A percentile compares a stretch with the other conserved stretches of the same genome.
These are phyloP conservation scores for Martes flavigula DNA, from an alignment of 2,797 vertebrate species.

Conservation along the genomic window DNA sequence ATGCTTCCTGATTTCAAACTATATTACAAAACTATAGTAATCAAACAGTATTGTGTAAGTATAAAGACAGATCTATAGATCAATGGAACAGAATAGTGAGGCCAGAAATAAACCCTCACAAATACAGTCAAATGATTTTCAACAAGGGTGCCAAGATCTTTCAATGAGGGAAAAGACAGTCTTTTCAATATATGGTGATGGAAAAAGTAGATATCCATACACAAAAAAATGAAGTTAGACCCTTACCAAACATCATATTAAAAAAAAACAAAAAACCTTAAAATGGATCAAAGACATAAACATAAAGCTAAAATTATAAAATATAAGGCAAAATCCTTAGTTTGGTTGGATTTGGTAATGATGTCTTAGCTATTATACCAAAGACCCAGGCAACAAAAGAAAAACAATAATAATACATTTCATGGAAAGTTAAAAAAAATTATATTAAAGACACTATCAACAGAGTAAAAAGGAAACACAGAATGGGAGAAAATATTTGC, in stretches of 20 bases:
- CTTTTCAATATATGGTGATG: background rate
- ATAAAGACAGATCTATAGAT: background rate
- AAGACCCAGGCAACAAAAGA: background rate
- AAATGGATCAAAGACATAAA: background rate
- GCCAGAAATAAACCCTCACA: background rate
- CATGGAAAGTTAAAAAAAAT: background rate
- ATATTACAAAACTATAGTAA: background rate
- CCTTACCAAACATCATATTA: background rate
- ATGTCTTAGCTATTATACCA: background rate
- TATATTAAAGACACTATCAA: background rate
- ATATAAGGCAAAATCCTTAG: background rate
- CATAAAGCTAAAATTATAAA: background rate
- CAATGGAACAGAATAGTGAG: background rate
- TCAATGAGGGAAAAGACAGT: background rate
- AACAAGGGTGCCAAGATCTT: background rate
- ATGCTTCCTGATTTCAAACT: background rate
- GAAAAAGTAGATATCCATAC: background rate
- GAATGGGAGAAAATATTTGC: background rate
- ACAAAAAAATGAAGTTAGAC: background rate
- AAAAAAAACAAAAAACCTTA: background rate
- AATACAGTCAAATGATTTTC: background rate
- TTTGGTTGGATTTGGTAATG: background rate
- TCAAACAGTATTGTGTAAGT: background rate
- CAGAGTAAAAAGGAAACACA: background rate
- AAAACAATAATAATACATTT: background rate